Evolutionary conservation across 1,140 invertebrate species (phyloP).

Genomic region (Drosophila teissieri): DNA sequence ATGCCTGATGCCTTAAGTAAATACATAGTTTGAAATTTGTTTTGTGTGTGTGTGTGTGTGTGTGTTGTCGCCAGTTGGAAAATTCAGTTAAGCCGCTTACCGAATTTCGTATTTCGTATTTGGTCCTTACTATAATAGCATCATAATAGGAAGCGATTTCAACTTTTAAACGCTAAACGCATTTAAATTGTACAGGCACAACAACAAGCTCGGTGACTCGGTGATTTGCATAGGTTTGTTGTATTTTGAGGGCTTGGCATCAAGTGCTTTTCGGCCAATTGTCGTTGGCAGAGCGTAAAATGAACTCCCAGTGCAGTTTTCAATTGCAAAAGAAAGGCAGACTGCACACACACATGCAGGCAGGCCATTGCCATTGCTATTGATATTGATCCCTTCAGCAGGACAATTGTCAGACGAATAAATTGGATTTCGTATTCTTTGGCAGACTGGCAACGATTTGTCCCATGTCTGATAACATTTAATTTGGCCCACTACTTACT

Average conservation of each 20-base stretch:
- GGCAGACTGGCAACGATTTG: slow-evolving; percentile 35
- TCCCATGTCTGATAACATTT: slow-evolving; percentile 28
- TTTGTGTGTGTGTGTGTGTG: slow-evolving; percentile 49
- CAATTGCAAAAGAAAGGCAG: slow-evolving; percentile 47
- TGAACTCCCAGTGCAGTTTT: slow-evolving; percentile 48
- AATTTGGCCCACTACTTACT: slow-evolving; percentile 43
- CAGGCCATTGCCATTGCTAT: slow-evolving; percentile 35
- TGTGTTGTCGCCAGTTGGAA: slow-evolving; percentile 54
- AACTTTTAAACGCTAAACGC: slow-evolving; percentile 59
- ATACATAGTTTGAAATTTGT: slow-evolving; percentile 80
- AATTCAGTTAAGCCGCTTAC: slow-evolving; percentile 77
- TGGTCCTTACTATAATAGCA: slow-evolving; percentile 67
- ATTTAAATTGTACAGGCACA: slow-evolving; percentile 54
- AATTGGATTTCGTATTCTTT: slow-evolving; percentile 72
- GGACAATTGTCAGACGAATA: slow-evolving; percentile 63
- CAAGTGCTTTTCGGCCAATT: slow-evolving; percentile 41
- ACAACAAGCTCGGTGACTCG: slow-evolving; percentile 25
- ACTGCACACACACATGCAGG: slow-evolving; percentile 16
- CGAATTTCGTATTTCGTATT: slow-evolving; percentile 42
- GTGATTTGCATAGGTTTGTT: slow-evolving; percentile 34
- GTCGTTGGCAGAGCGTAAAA: slow-evolving; percentile 63
- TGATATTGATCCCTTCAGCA: slow-evolving; percentile 57
- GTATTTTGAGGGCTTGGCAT: slow-evolving; percentile 13
- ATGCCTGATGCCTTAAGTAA: slow-evolving; percentile 73
- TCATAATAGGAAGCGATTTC: slow-evolving; percentile 62